Evolutionary conservation across 2,888 invertebrate species (phyloP), one percentile per base, ranked within the genome.

Genomic region (Acronicta psi): DNA sequence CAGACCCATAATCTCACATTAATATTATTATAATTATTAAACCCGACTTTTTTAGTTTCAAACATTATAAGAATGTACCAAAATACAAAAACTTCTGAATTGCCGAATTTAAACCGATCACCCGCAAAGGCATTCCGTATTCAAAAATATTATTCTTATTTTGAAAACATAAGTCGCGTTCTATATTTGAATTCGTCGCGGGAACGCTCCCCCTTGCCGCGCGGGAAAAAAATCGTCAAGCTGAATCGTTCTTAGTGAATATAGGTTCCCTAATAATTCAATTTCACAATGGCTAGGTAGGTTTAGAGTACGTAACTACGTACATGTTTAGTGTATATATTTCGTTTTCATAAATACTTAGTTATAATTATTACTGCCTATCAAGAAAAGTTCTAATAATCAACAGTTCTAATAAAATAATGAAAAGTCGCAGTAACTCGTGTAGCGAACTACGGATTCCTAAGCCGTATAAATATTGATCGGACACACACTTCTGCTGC

Each of bases 101-200:
- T 69, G 50, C 64, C 68, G 62, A 77, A 75, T 62, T 77, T 75
- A 75, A 75, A 71, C 71, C 73, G 79, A 79, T 89, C 92, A 91
- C 93, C 92, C 93, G 91, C 92, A 87, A 89, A 88, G 91, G 83
- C 83, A 87, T 88, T 88, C 85, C 79, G 82, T 81, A 87, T 87
- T 86, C 87, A 82, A 87, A 89, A 89, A 76, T 86, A 85, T 86
- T 87, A 75, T 84, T 86, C 80, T 83, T 83, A 83, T 86, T 88
- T 80, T 62, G 66, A 85, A 86, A 86, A 86, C 83, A 82, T 80
- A 80, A 81, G 84, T 80, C 84, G 80, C 77, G 86, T 90, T 91
- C 91, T 93, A 93, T 88, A 91, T 93, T 90, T 88, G 88, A 89
- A 87, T 81, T 81, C 91, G 77, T 88, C 84, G 92, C 92, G 91